A percentile compares a stretch with the other conserved stretches of the same genome.
Evolutionary conservation across 2,888 invertebrate species (phyloP).

Genomic region (Chorisops tibialis): DNA sequence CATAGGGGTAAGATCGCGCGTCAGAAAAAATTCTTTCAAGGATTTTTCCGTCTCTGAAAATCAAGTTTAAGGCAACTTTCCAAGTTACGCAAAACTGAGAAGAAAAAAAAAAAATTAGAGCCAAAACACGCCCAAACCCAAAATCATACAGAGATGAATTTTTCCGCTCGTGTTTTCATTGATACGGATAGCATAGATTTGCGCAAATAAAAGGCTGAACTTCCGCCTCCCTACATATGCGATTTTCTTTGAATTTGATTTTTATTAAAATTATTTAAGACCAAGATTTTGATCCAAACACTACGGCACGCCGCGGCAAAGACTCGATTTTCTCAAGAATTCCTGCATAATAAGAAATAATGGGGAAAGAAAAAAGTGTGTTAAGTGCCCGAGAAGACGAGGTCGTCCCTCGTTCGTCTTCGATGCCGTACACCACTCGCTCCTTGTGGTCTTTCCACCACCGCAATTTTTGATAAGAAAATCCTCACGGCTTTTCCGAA

Average conservation of each 20-base stretch:
- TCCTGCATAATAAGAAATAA: too few relatives aligned
- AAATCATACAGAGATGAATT: slow-evolving; percentile 1
- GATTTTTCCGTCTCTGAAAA: slow-evolving; percentile 20
- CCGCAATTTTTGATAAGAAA: background rate
- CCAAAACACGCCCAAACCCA: slow-evolving; percentile 24
- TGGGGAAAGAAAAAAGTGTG: too few relatives aligned
- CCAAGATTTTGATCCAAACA: too few relatives aligned
- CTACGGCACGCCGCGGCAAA: too few relatives aligned
- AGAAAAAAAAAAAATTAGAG: background rate
- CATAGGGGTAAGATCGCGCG: background rate
- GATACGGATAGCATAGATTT: slow-evolving; percentile 7
- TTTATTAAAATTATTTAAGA: too few relatives aligned
- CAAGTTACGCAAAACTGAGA: slow-evolving; percentile 18
- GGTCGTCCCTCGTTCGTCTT: too few relatives aligned
- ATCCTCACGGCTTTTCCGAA: background rate
- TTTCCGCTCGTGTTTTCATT: slow-evolving; percentile 16
- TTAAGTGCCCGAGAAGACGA: too few relatives aligned
- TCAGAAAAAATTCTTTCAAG: background rate
- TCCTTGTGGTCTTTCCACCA: background rate
- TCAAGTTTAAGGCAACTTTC: slow-evolving; percentile 21
- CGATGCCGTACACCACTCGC: too few relatives aligned
- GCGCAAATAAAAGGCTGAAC: background rate
- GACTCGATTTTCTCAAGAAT: too few relatives aligned
- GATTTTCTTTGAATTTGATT: too few relatives aligned
- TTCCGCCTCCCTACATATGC: too few relatives aligned